These are phyloP conservation scores for Tineola bisselliella DNA, from an alignment of 2,888 invertebrate genomes.

Conservation along the genomic window DNA sequence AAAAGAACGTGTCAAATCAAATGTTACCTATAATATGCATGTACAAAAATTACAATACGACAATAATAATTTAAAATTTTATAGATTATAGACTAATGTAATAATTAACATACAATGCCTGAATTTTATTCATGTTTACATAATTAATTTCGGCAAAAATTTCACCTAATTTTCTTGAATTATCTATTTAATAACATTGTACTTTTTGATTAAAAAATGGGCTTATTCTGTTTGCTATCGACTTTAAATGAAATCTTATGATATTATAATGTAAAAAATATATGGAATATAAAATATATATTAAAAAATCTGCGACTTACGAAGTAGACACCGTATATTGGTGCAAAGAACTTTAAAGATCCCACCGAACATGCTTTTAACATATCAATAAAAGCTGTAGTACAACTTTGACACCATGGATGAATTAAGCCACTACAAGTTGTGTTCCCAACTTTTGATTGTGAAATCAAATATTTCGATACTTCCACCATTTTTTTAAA, in stretches of 20 bases:
- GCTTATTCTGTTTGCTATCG: too few relatives aligned
- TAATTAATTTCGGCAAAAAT: too few relatives aligned
- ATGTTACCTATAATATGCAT: too few relatives aligned
- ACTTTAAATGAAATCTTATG: too few relatives aligned
- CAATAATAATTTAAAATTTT: too few relatives aligned
- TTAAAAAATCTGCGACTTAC: conserved; percentile 36
- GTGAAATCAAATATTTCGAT: conserved; percentile 38
- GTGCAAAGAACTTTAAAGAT: conserved; percentile 31
- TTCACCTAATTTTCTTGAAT: neutral
- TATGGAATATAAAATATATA: neutral
- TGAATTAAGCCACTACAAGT: conserved; percentile 40
- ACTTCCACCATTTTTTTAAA: conserved; percentile 50
- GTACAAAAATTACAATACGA: too few relatives aligned
- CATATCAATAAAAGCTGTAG: conserved; percentile 33
- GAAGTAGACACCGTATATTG: conserved; percentile 26
- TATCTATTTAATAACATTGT: neutral
- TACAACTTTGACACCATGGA: conserved; percentile 44
- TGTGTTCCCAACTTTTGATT: conserved; percentile 21
- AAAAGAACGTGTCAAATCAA: too few relatives aligned
- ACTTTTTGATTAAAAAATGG: too few relatives aligned
- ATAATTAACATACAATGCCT: too few relatives aligned
- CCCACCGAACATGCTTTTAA: conserved; percentile 30
- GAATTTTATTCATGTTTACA: too few relatives aligned
- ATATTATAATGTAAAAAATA: too few relatives aligned
- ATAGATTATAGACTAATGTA: too few relatives aligned